phyloP scores from a whole-genome alignment of 2,888 invertebrate genomes.

The Sipha maydis region DNA sequence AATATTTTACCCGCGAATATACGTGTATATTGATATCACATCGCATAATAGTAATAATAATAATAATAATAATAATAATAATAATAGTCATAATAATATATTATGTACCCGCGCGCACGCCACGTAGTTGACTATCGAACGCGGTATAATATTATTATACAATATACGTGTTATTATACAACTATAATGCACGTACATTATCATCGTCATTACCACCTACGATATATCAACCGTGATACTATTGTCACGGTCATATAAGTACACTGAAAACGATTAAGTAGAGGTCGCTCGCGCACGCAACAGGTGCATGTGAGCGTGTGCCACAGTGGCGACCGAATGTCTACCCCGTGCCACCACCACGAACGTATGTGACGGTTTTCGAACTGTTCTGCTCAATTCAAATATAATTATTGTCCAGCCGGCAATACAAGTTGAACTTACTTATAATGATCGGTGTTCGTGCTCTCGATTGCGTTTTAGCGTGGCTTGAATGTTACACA shows the following conservation, averaged over 20 bases:
- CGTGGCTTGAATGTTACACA: too few relatives aligned
- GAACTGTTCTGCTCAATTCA: too few relatives aligned
- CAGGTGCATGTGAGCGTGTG: conserved; percentile 22
- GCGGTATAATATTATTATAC: background rate
- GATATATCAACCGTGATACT: background rate
- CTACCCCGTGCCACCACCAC: background rate
- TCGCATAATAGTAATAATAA: too few relatives aligned
- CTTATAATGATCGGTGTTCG: too few relatives aligned
- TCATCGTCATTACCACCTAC: background rate
- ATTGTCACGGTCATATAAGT: background rate
- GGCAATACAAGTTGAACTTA: too few relatives aligned
- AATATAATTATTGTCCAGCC: too few relatives aligned
- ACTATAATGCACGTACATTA: background rate
- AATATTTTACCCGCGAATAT: background rate
- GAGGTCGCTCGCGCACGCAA: conserved; percentile 19
- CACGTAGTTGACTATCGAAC: background rate
- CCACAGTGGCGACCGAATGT: conserved; percentile 29
- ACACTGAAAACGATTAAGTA: too few relatives aligned
- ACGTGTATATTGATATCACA: too few relatives aligned
- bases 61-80: too few relatives aligned
- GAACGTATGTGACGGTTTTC: background rate
- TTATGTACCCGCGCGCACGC: too few relatives aligned
- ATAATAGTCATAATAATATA: background rate
- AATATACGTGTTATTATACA: background rate
- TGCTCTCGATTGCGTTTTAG: too few relatives aligned